A percentile compares a stretch with the other conserved stretches of the same genome.
Evolutionary conservation across 2,797 vertebrate genomes (phyloP).

Genomic region (Carduelis carduelis): DNA sequence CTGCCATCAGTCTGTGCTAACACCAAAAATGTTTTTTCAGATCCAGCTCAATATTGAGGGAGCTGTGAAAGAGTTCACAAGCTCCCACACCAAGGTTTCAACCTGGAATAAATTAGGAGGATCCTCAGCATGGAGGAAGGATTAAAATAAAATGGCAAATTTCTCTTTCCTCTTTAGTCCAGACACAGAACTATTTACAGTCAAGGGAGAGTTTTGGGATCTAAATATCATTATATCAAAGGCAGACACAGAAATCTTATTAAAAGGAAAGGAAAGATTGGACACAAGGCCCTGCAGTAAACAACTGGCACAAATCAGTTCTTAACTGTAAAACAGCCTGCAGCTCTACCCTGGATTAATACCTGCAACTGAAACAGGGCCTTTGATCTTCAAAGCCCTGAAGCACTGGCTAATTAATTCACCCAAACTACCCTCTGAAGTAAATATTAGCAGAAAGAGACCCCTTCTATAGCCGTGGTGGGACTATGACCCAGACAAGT

Average conservation of each 20-base stretch:
- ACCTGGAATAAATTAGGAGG: slow-evolving; percentile 52
- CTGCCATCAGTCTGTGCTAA: background rate
- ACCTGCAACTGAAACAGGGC: background rate
- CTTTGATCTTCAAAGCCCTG: slow-evolving; percentile 53
- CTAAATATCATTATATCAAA: background rate
- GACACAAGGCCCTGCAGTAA: slow-evolving; percentile 8
- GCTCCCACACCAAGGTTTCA: slow-evolving; percentile 3
- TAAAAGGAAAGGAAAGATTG: background rate
- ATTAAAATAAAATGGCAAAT: background rate
- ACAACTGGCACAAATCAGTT: slow-evolving; percentile 26
- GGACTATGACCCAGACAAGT: background rate
- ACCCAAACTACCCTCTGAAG: background rate
- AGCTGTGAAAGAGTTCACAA: slow-evolving; percentile 21
- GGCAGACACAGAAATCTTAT: background rate
- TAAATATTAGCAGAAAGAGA: background rate
- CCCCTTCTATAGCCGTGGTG: background rate
- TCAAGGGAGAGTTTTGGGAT: slow-evolving; percentile 8
- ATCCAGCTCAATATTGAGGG: background rate
- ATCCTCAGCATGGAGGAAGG: background rate
- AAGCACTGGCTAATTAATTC: slow-evolving; percentile 19
- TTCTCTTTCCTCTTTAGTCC: background rate
- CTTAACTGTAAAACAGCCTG: background rate
- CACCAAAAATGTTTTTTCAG: background rate
- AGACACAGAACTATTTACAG: background rate
- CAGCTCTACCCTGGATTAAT: background rate